These are phyloP conservation scores for Sitodiplosis mosellana DNA, from an alignment of 1,140 invertebrate genomes.

Conservation along the genomic window DNA sequence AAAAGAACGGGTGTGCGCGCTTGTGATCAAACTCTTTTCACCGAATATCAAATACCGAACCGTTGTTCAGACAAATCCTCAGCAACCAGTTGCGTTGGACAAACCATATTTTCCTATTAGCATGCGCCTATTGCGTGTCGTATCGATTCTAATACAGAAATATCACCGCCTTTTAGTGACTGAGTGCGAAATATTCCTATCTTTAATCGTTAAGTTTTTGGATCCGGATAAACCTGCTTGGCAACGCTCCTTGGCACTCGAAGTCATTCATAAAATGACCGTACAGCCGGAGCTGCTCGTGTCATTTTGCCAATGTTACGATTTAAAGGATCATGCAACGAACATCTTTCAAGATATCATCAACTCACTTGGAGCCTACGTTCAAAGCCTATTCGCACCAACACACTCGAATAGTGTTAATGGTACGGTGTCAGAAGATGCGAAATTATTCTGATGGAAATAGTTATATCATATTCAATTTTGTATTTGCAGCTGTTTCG, in stretches of 20 bases:
- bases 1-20: conserved; percentile 90
- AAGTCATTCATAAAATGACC: conserved; percentile 88
- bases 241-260: conserved; percentile 85
- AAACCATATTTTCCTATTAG: conserved; percentile 95
- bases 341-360: conserved; percentile 92
- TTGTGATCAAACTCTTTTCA: conserved; percentile 95
- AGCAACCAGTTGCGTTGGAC: conserved; percentile 49
- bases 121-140: conserved; percentile 81
- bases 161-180: conserved; percentile 88
- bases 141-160: conserved; percentile 81
- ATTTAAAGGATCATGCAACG: conserved; percentile 80
- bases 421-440: not conserved
- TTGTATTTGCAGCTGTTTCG: not conserved
- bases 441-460: not conserved
- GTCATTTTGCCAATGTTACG: conserved; percentile 86
- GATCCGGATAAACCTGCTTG: conserved; percentile 91
- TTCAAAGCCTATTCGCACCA: conserved; percentile 68
- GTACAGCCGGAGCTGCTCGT: conserved; percentile 72
- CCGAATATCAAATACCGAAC: conserved; percentile 85
- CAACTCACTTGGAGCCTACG: conserved; percentile 82
- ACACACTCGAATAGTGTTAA: conserved; percentile 15
- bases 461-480: not conserved
- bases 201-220: conserved; percentile 90
- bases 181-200: conserved; percentile 97
- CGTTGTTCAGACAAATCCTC: conserved; percentile 27